Conservation (phyloP, 2,888 invertebrate species). For the Drosophila multiciliata region DNA sequence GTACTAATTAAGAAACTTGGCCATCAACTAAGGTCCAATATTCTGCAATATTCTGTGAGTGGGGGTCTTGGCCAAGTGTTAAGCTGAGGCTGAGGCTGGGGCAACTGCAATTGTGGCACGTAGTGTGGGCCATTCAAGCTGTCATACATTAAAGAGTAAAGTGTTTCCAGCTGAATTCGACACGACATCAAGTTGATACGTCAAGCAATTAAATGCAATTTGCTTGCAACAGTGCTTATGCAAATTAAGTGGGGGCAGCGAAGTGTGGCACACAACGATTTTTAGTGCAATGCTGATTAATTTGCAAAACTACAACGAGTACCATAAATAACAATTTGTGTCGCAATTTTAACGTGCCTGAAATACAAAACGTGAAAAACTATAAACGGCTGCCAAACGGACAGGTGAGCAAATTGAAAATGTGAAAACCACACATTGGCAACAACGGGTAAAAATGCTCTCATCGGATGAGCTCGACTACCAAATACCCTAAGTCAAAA, state of each 20-base stretch:
- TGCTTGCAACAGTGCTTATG: slow-evolving; percentile 41
- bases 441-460: background rate
- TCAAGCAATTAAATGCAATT: slow-evolving; percentile 72
- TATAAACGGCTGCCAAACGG: background rate
- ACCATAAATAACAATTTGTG: slow-evolving; percentile 50
- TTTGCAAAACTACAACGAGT: slow-evolving; percentile 50
- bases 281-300: slow-evolving; percentile 53
- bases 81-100: slow-evolving; percentile 15
- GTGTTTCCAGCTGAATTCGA: slow-evolving; percentile 20
- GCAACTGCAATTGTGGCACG: slow-evolving; percentile 20
- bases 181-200: slow-evolving; percentile 41
- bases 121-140: slow-evolving; percentile 1
- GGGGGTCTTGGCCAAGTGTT: background rate
- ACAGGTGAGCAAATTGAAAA: background rate
- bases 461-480: background rate
- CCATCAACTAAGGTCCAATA: slow-evolving; percentile 19
- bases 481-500: background rate
- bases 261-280: slow-evolving; percentile 2
- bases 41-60: background rate
- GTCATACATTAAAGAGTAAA: slow-evolving; percentile 14
- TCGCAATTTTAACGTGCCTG: slow-evolving; percentile 29
- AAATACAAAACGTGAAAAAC: slow-evolving; percentile 34
- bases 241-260: slow-evolving; percentile 36
- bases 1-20: slow-evolving; percentile 13
- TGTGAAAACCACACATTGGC: background rate